Evolutionary conservation across 2,797 vertebrate genomes (phyloP).

Genomic region (Sebastolobus altivelis): DNA sequence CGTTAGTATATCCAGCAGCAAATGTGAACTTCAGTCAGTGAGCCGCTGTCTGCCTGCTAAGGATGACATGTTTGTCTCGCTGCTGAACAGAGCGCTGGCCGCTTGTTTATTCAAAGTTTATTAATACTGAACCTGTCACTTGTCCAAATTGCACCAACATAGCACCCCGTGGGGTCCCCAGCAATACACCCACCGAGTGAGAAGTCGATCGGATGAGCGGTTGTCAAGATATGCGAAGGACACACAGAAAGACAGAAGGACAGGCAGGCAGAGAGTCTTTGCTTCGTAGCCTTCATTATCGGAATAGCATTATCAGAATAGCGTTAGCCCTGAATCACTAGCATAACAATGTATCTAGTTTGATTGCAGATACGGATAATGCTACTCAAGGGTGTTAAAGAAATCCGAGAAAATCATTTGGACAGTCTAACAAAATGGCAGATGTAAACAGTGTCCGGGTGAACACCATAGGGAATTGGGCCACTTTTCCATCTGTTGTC

Average conservation of each 20-base stretch:
- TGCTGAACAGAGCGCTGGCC: neutral
- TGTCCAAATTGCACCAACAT: neutral
- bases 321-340: neutral
- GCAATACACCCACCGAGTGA: neutral
- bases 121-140: neutral
- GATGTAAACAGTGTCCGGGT: constrained; percentile 11
- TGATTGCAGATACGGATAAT: neutral
- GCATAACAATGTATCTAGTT: neutral
- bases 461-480: constrained; percentile 20
- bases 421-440: constrained; percentile 3
- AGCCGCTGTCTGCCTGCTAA: neutral
- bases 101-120: neutral
- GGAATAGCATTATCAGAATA: neutral
- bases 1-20: neutral
- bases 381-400: neutral
- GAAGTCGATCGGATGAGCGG: neutral
- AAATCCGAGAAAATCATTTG: neutral
- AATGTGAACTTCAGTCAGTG: neutral
- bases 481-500: constrained; percentile 7
- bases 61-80: neutral
- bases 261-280: neutral
- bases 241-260: neutral
- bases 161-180: neutral
- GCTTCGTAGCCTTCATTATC: neutral
- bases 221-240: neutral